Evolutionary conservation across 2,888 invertebrate species (phyloP), one percentile per base, ranked within the genome.

Genomic region (Endomychus coccineus): DNA sequence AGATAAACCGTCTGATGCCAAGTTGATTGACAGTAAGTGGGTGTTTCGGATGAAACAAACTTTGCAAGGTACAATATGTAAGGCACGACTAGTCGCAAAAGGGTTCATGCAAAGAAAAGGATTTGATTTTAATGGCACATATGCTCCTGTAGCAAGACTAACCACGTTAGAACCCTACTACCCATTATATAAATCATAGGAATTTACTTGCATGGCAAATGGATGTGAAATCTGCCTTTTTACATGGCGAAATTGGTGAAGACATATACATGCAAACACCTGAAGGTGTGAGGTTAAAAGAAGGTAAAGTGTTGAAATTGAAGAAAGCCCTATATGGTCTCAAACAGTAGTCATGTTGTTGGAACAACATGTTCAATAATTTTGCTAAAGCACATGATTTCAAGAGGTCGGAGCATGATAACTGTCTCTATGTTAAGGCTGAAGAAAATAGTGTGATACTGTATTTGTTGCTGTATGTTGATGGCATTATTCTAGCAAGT

Each of bases 391-490:
- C 24, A 23, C 17, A 38, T 19, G 15, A 27, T 19, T 33, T 44
- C 9, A 23, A 16, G 33, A 43, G 23, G 33, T 44, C 42, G 29
- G 27, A 44, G 23, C 31, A 33, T 42, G 44, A 44, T 25, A 17
- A 24, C 25, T 43, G 44, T 39, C 39, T 44, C 13, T 44, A 42
- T 28, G 31, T 30, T 27, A 30, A 39, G 25, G 13, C 21, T 24
- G 24, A 11, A 13, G 27, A 13, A 16, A 21, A 15, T 17, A 25
- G n/a, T n/a, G n/a, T n/a, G n/a, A 43, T 41, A 25, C n/a, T n/a
- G n/a, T 43, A 32, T 33, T 16, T 44, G 22, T 22, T 44, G 22
- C 33, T 44, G 14, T 44, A 44, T 35, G 44, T 44, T 21, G 44
- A 44, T 44, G 39, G 43, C 35, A 35, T 43, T 21, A 30, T 43